Base-by-base conservation (phyloP, 2,797 vertebrate genomes). In the Pogoniulus pusillus region DNA sequence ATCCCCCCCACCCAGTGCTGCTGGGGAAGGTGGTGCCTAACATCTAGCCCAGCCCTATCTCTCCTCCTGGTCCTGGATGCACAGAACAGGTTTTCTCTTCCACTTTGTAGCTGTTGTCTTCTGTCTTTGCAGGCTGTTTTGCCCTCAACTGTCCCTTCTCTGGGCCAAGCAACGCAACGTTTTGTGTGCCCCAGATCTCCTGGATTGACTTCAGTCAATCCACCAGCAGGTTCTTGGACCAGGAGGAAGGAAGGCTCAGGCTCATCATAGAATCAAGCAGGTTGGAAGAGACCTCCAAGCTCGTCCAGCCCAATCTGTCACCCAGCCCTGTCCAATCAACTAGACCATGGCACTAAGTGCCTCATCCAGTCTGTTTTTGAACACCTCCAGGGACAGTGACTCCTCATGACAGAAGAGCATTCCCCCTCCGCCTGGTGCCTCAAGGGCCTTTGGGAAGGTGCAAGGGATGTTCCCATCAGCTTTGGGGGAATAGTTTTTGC, bases 111-210 rank as follows among this genome's bases (percentile, higher is more conserved):
- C 70, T 5, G 0, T 17, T 2, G 0, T 35, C 45, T 32, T 41
- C 47, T 65, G 13, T 34, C 23, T 75, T 24, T 75, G 59, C 75
- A 69, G 64, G 51, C 34, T 69, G n/a, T 68, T 90, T 73, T n/a
- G 68, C 71, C 87, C 75, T 88, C 82, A 71, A 55, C 59, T 6
- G 2, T 34, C 59, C 75, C 63, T 78, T 72, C 58, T 54, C 78
- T 43, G 75, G 66, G 84, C 88, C 78, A 91, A 94, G 35, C 32
- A 69, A 72, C 91, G 55, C 74, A 69, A 45, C 55, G 55, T 88
- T 75, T 37, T 69, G 29, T 69, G 34, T 84, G 82, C 51, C 74
- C 23, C n/a, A 30, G 20, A 10, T 63, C 37, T 79, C 34, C 60
- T 27, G 69, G 26, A 10, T 27, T 85, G 65, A 39, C 53, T 79